These are phyloP conservation scores for Drosophila putrida DNA, from an alignment of 2,888 invertebrate genomes.

Conservation along the genomic window DNA sequence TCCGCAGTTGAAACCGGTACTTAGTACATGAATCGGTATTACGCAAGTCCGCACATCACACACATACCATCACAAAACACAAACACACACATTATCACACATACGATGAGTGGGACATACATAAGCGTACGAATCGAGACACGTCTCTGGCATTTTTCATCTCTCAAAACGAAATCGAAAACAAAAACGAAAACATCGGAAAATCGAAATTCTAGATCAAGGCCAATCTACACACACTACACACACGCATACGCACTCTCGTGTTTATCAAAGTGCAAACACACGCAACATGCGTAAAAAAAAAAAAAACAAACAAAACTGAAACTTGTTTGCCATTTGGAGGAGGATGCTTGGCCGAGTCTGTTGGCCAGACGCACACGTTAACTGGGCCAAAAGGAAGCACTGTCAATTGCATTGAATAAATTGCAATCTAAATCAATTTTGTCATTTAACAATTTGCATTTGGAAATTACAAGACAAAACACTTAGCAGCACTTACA, in stretches of 20 bases:
- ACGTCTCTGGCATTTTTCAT: conserved; percentile 39
- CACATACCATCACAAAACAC: conserved; percentile 43
- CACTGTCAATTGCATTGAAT: conserved; percentile 58
- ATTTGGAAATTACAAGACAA: conserved; percentile 76
- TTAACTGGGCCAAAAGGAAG: conserved; percentile 69
- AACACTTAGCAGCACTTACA: conserved; percentile 71
- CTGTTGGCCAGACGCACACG: conserved; percentile 24
- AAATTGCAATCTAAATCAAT: conserved; percentile 70
- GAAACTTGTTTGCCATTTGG: conserved; percentile 57
- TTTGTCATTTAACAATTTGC: conserved; percentile 74
- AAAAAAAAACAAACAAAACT: conserved; percentile 27
- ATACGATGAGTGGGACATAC: conserved; percentile 44
- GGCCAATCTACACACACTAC: conserved; percentile 62
- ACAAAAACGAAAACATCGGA: conserved; percentile 74
- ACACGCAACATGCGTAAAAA: conserved; percentile 71
- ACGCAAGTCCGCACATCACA: conserved; percentile 64
- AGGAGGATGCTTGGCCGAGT: conserved; percentile 39
- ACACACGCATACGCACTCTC: conserved; percentile 23
- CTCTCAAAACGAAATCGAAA: conserved; percentile 67
- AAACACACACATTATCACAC: conserved; percentile 39
- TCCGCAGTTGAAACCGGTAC: conserved; percentile 71
- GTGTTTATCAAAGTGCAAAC: conserved; percentile 39
- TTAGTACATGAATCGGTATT: conserved; percentile 63
- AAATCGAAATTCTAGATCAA: conserved; percentile 81
- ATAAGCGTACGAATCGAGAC: conserved; percentile 11